phyloP scores from a whole-genome alignment of 2,888 invertebrate species.

The Lamellibrachia columna region DNA sequence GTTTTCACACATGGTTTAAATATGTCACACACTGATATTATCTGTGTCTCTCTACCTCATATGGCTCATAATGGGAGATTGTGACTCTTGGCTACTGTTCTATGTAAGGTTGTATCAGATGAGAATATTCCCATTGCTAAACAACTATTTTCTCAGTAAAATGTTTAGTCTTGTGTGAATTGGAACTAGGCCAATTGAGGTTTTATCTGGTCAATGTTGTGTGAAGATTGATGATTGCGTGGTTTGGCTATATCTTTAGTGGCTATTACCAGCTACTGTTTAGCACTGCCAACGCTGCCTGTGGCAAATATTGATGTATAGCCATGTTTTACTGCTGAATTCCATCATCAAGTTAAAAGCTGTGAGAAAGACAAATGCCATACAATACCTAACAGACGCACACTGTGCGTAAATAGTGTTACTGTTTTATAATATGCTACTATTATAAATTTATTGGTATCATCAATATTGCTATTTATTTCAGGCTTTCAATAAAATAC shows the following conservation, averaged over 20 bases:
- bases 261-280: background rate
- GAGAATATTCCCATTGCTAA: background rate
- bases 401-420: background rate
- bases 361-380: background rate
- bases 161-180: background rate
- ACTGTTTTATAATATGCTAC: background rate
- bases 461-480: background rate
- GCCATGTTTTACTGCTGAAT: background rate
- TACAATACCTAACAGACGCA: background rate
- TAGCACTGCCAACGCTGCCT: background rate
- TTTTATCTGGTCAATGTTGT: background rate
- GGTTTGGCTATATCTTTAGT: background rate
- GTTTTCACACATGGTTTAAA: background rate
- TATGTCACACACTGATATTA: constrained; percentile 6
- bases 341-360: background rate
- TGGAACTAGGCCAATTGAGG: background rate
- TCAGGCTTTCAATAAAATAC: background rate
- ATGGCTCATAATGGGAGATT: background rate
- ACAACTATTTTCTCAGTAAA: background rate
- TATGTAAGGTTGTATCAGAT: background rate
- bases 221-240: background rate
- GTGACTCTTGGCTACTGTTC: background rate
- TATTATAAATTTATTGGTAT: background rate
- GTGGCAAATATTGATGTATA: constrained; percentile 6
- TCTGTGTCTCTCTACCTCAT: background rate